Base-by-base conservation (phyloP, 2,113 vertebrate species). In the Ictidomys tridecemlineatus region DNA sequence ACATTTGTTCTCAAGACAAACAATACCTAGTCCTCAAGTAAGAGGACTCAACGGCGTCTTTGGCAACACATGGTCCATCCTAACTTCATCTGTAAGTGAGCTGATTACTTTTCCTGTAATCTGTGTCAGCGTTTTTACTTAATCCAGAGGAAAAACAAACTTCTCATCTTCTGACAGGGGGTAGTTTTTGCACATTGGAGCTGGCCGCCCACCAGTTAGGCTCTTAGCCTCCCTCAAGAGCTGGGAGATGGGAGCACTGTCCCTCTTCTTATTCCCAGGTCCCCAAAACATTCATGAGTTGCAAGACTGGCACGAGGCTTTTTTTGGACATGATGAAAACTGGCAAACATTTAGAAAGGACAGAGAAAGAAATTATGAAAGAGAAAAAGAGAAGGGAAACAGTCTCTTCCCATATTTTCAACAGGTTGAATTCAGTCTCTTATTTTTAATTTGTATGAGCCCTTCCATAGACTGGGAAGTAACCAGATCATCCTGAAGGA, bases 71-170 rank as follows among this genome's bases (percentile, higher is more conserved):
- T 0, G 39, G 51, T 32, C 72, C 34, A 30, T 58, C 53, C 69
- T 89, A 73, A 4, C 65, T 83, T 77, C 45, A 48, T 4, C 39
- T 69, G 18, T 53, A 72, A 82, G 11, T 48, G 76, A 37, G n/a
- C n/a, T 58, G 32, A 53, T 53, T 14, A 53, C 48, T 51, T 51
- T 51, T 12, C 51, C 51, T 16, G 51, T 53, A 53, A 13, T 45
- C 56, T 73, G 14, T n/a, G 13, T 53, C 70, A 74, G 61, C 34
- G 45, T n/a, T 26, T 39, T 42, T 30, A 28, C 58, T 95, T 91
- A 77, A 86, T 63, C 72, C n/a, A 87, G 56, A 86, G 70, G 45
- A 39, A 39, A 96, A 95, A 34, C 53, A 37, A 91, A 30, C 9
- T 53, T 70, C 39, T 63, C 8, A 12, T 65, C 58, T 51, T 87